Evolutionary conservation across 2,888 invertebrate genomes (phyloP).

Genomic region (Hedychridium roseum): DNA sequence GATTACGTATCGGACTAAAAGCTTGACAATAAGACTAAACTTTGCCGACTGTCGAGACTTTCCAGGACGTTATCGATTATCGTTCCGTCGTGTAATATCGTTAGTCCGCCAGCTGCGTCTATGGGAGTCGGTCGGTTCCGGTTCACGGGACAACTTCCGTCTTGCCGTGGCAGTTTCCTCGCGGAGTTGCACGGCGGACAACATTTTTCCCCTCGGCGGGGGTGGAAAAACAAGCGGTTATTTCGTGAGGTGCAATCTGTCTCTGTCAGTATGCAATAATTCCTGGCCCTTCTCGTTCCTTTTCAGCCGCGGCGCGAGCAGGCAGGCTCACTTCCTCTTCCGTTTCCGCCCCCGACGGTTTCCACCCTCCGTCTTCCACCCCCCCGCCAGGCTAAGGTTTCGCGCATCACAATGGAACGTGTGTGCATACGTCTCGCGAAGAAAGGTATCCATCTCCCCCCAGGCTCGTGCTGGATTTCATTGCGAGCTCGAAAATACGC

Average conservation of each 20-base stretch:
- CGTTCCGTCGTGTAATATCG: conserved; percentile 27
- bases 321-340: not conserved
- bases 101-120: conserved; percentile 35
- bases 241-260: conserved; percentile 45
- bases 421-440: too few relatives aligned
- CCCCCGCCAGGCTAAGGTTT: too few relatives aligned
- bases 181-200: conserved; percentile 5
- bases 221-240: conserved; percentile 29
- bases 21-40: too few relatives aligned
- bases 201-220: conserved; percentile 14
- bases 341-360: conserved; percentile 3
- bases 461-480: too few relatives aligned
- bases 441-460: too few relatives aligned
- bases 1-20: too few relatives aligned
- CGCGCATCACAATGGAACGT: too few relatives aligned
- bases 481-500: too few relatives aligned
- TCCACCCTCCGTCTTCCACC: conserved; percentile 1
- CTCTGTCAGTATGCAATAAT: conserved; percentile 47
- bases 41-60: too few relatives aligned
- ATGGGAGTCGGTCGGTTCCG: too few relatives aligned
- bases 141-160: conserved; percentile 3
- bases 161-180: conserved; percentile 14
- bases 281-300: conserved; percentile 12
- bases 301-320: not conserved
- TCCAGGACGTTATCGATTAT: conserved; percentile 34